Conservation (phyloP, 2,113 vertebrate genomes). For the Sphaerodactylus townsendi region DNA sequence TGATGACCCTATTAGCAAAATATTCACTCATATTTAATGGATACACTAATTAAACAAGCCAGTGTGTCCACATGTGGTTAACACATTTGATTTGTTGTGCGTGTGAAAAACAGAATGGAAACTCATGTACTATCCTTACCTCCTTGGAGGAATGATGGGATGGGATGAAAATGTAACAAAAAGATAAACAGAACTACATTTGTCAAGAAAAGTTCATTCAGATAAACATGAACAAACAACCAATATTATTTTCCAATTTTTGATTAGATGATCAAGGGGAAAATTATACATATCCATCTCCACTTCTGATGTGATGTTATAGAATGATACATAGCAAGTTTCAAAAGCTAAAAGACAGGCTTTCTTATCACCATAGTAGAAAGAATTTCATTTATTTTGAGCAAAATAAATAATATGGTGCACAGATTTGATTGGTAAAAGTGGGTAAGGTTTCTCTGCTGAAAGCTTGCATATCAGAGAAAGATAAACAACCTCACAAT, state of each 20-base stretch:
- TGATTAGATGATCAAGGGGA: slow-evolving; percentile 13
- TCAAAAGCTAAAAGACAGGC: slow-evolving; percentile 48
- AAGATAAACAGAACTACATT: neutral
- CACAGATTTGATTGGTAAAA: slow-evolving; percentile 47
- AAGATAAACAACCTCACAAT: slow-evolving; percentile 18
- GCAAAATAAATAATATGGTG: slow-evolving; percentile 51
- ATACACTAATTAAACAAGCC: no score
- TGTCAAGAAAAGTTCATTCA: neutral
- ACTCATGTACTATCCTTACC: no score
- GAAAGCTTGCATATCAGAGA: slow-evolving; percentile 30
- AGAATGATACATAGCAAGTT: slow-evolving; percentile 51
- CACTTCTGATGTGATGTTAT: slow-evolving; percentile 42
- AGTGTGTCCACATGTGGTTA: no score
- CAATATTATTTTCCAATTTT: slow-evolving; percentile 15
- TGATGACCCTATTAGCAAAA: no score
- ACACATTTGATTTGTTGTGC: no score
- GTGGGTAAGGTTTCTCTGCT: slow-evolving; percentile 29
- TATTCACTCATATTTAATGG: no score
- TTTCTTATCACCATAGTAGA: slow-evolving; percentile 40
- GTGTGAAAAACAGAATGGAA: no score
- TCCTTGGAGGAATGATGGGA: no score
- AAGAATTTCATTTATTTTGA: slow-evolving; percentile 48
- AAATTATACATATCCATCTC: slow-evolving; percentile 24
- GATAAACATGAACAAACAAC: neutral
- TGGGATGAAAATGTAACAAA: no score